Conservation (phyloP, 2,888 invertebrate genomes). For the Agrilus mali region DNA sequence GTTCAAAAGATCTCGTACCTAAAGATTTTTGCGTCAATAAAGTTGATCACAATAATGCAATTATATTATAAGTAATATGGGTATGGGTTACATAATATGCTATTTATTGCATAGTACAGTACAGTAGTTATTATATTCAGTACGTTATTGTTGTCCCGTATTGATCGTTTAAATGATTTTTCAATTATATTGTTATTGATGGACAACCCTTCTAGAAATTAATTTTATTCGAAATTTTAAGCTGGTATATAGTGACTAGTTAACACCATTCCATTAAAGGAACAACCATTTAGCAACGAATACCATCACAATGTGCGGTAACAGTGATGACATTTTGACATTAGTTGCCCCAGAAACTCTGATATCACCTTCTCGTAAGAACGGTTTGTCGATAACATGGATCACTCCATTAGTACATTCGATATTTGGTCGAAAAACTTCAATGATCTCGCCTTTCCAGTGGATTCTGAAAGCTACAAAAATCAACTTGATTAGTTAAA, state of each 20-base stretch:
- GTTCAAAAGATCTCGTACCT: too few relatives aligned
- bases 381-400: slow-evolving; percentile 83
- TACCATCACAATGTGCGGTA: slow-evolving; percentile 25
- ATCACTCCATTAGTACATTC: slow-evolving; percentile 93
- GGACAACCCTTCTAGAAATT: slow-evolving; percentile 3
- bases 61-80: too few relatives aligned
- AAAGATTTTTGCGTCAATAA: too few relatives aligned
- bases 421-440: slow-evolving; percentile 81
- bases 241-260: slow-evolving; percentile 2
- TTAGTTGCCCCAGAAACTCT: slow-evolving; percentile 40
- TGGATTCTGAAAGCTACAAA: slow-evolving; percentile 66
- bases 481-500: slow-evolving; percentile 5
- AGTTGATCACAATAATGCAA: too few relatives aligned
- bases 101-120: too few relatives aligned
- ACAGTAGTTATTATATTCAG: too few relatives aligned
- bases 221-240: slow-evolving; percentile 3
- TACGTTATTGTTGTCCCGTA: too few relatives aligned
- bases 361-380: slow-evolving; percentile 73
- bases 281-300: slow-evolving; percentile 33
- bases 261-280: slow-evolving; percentile 18
- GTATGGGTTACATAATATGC: too few relatives aligned
- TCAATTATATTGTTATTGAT: neutral
- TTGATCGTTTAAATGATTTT: too few relatives aligned
- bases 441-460: slow-evolving; percentile 75
- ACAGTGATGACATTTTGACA: slow-evolving; percentile 1